Evolutionary conservation across 1,140 invertebrate genomes (phyloP).

Genomic region (Microplitis mediator): DNA sequence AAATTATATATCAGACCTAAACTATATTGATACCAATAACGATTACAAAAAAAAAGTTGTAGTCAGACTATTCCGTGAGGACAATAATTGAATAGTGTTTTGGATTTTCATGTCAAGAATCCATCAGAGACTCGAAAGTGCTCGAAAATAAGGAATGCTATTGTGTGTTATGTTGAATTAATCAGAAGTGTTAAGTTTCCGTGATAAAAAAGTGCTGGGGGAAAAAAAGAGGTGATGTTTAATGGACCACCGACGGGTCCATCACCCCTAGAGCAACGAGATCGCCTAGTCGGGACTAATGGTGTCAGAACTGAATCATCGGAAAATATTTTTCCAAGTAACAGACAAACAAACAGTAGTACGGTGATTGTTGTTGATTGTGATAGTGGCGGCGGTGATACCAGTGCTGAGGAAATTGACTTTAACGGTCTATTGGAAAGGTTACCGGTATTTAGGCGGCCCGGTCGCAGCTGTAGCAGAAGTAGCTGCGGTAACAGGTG

Average conservation of each 20-base stretch:
- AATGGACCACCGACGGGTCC: constrained; percentile 32
- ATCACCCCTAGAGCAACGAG: constrained; percentile 20
- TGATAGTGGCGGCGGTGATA: constrained; percentile 39
- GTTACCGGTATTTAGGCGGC: neutral
- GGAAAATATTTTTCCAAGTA: constrained; percentile 19
- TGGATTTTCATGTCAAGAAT: no score
- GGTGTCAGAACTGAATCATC: constrained; percentile 7
- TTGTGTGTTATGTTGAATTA: constrained; percentile 8
- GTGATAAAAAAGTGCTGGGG: constrained; percentile 19
- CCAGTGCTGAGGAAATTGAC: constrained; percentile 31
- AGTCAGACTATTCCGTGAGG: no score
- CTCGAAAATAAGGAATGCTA: neutral
- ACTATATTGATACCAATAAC: no score
- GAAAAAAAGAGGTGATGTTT: constrained; percentile 34
- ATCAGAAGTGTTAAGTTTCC: constrained; percentile 13
- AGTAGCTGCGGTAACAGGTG: neutral
- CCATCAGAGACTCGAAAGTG: neutral
- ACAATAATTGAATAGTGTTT: no score
- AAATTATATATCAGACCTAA: neutral
- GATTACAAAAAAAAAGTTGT: no score
- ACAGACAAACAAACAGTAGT: constrained; percentile 32
- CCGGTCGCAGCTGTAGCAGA: neutral
- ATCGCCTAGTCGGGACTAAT: constrained; percentile 28
- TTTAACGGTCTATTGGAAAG: neutral
- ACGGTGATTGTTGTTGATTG: constrained; percentile 49